Percentiles rank a stretch among this genome's conserved stretches.
Evolutionary conservation across 2,113 vertebrate species (phyloP).

Genomic region (Lamprotornis superbus): DNA sequence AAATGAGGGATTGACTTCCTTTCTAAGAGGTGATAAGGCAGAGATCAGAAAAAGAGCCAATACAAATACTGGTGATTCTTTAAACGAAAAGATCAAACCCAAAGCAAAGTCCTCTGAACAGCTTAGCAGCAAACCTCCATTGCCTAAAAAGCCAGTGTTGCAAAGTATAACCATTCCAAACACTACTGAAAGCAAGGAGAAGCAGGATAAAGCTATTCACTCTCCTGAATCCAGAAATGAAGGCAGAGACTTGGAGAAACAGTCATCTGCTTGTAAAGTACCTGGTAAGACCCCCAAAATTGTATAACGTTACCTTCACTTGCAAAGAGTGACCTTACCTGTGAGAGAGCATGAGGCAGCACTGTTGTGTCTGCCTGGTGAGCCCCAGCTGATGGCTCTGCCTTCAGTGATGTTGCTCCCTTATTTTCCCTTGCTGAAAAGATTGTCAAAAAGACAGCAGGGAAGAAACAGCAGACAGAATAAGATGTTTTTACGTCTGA

Average conservation of each 20-base stretch:
- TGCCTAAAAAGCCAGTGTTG: slow-evolving; percentile 69
- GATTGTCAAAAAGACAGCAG: background rate
- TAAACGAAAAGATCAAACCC: slow-evolving; percentile 58
- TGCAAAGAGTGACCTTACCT: background rate
- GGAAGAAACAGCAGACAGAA: background rate
- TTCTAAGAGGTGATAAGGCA: slow-evolving; percentile 57
- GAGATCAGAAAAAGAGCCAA: background rate
- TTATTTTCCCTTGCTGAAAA: background rate
- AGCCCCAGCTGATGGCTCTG: background rate
- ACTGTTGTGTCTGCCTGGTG: background rate
- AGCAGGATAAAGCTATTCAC: slow-evolving; percentile 41
- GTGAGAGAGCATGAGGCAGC: background rate
- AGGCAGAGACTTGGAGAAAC: slow-evolving; percentile 55
- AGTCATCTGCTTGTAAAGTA: slow-evolving; percentile 40
- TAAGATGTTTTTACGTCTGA: background rate
- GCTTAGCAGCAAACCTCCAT: slow-evolving; percentile 69
- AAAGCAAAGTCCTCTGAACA: slow-evolving; percentile 68
- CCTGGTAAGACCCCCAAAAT: slow-evolving; percentile 76
- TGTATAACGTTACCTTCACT: background rate
- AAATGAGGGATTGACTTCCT: slow-evolving; percentile 34
- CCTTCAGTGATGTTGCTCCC: background rate
- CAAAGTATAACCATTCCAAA: slow-evolving; percentile 53
- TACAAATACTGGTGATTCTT: background rate
- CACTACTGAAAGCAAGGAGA: background rate
- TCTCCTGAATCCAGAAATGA: slow-evolving; percentile 54